Evolutionary conservation across 2,888 invertebrate genomes (phyloP), one percentile per base, ranked within the genome.

Genomic region (Drosophila testacea): DNA sequence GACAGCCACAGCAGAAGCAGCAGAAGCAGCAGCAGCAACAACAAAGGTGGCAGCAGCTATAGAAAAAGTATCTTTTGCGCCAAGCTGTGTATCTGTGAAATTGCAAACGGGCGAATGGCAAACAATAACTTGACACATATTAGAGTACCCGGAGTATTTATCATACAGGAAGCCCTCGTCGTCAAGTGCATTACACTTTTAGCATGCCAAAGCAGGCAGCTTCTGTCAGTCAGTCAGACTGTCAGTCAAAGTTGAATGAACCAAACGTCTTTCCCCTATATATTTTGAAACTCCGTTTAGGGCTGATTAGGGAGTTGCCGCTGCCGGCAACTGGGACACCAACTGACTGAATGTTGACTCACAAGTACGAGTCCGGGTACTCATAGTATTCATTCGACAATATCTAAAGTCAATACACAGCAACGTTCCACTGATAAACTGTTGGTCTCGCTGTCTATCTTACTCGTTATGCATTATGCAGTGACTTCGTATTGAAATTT

Each of bases 101-200:
- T 77, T 69, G 75, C 76, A 51, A 51, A 39, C 51, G 52, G 52
- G 61, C 41, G 48, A 56, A 60, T 55, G 62, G 64, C 50, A 81
- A 73, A 87, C 82, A 84, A 84, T 81, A 73, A 74, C 81, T 77
- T 86, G 87, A 79, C 81, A 83, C 76, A 88, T 78, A 85, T 77
- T 73, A 77, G 47, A 47, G 57, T 30, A 47, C 38, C 42, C 44
- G 6, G 44, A 56, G 67, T 69, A 69, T 79, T 77, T 74, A 77
- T 77, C 77, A 77, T 66, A 56, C 79, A 77, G 79, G 77, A 77
- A 77, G 60, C 79, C 69, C 60, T 76, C 75, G 64, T 52, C 65
- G 72, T 48, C 66, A 79, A 79, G 79, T 78, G 76, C 76, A 76
- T 42, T 79, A 64, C 77, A 75, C 79, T 79, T 61, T 50, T 32